Conservation (phyloP, 2,888 invertebrate genomes). For the Eucera pruinosa region DNA sequence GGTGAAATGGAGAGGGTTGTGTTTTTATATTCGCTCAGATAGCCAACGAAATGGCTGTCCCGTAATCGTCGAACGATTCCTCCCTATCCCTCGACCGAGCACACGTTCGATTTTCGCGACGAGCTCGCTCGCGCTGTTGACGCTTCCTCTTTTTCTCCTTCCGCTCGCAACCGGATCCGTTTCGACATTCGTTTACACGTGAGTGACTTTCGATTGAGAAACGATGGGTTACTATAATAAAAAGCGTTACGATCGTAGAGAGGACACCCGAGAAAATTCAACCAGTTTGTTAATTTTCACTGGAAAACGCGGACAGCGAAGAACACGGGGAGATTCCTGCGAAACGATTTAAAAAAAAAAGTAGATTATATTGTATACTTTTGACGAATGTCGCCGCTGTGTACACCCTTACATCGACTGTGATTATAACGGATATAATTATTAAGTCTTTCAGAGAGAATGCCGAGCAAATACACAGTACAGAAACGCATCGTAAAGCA, state of each 20-base stretch:
- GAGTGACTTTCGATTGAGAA: background rate
- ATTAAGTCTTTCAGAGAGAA: slow-evolving; percentile 70
- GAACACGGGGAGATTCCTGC: background rate
- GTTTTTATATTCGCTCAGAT: slow-evolving; percentile 22
- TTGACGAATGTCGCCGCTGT: slow-evolving; percentile 51
- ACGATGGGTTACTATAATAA: background rate
- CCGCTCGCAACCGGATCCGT: slow-evolving; percentile 2
- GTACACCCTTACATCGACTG: slow-evolving; percentile 76
- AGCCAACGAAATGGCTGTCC: slow-evolving; percentile 18
- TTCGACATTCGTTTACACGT: slow-evolving; percentile 17
- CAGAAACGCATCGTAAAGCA: slow-evolving; percentile 11
- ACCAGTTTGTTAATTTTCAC: background rate
- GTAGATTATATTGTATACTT: slow-evolving; percentile 46
- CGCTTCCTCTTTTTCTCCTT: slow-evolving; percentile 6
- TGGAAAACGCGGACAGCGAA: background rate
- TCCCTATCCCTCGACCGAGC: background rate
- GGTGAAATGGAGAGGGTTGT: background rate
- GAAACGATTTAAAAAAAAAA: background rate
- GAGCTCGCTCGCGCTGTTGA: background rate
- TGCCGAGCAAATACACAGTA: slow-evolving; percentile 39
- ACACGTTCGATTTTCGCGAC: slow-evolving; percentile 4
- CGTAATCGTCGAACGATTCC: slow-evolving; percentile 24
- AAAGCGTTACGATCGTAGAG: background rate
- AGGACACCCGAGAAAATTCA: background rate
- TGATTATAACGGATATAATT: slow-evolving; percentile 78